Evolutionary conservation across 2,797 vertebrate species (phyloP).

Genomic region (Rhodeus uyekii): DNA sequence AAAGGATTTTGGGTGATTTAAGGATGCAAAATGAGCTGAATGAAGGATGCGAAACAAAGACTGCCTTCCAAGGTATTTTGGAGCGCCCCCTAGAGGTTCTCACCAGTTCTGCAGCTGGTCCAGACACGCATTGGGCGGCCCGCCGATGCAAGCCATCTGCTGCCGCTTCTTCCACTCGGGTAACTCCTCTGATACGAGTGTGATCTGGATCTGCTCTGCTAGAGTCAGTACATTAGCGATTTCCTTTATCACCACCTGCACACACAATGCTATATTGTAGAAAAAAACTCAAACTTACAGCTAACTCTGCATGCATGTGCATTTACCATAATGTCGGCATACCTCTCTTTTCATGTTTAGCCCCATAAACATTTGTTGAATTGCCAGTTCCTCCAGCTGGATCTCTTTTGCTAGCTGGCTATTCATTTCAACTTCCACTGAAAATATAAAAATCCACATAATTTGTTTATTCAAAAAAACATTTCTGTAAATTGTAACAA

Average conservation of each 20-base stretch:
- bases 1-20: not conserved
- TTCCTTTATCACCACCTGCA: constrained; percentile 42
- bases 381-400: constrained; percentile 75
- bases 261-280: not conserved
- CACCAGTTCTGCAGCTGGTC: constrained; percentile 87
- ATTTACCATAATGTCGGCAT: not conserved
- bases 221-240: constrained; percentile 30
- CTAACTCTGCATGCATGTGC: not conserved
- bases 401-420: constrained; percentile 69
- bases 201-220: constrained; percentile 74
- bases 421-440: constrained; percentile 68
- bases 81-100: constrained; percentile 43
- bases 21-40: not conserved
- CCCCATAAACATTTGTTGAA: constrained; percentile 76
- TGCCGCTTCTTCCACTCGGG: constrained; percentile 86
- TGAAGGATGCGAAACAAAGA: not conserved
- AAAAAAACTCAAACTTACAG: not conserved
- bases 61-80: not conserved
- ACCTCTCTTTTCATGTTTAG: constrained; percentile 79
- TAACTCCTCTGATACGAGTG: constrained; percentile 80
- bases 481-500: not conserved
- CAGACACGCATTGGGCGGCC: constrained; percentile 83
- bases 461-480: not conserved
- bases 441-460: constrained; percentile 23
- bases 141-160: constrained; percentile 86